Evolutionary conservation across 2,797 vertebrate genomes (phyloP).

Genomic region (Clamator glandarius): DNA sequence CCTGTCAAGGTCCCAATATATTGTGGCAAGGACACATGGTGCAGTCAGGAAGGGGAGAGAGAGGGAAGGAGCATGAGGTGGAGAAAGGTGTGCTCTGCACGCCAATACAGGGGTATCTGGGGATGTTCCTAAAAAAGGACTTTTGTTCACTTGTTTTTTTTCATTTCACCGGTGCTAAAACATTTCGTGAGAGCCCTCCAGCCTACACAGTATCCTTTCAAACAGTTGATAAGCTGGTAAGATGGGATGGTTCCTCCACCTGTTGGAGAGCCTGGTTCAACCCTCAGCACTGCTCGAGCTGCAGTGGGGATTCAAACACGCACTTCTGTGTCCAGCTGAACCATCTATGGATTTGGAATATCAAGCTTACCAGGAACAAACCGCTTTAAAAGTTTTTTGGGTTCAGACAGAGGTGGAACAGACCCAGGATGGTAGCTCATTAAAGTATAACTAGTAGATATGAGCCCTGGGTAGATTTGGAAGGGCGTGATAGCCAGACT

Average conservation of each 20-base stretch:
- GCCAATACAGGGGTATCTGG: accelerated
- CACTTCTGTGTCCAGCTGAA: background rate
- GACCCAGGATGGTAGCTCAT: background rate
- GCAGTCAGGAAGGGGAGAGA: background rate
- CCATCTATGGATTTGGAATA: background rate
- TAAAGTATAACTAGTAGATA: background rate
- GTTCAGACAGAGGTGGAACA: background rate
- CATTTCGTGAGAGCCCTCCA: background rate
- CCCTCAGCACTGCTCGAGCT: accelerated
- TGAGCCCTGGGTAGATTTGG: background rate
- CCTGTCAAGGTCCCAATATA: too few relatives aligned
- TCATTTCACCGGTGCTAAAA: background rate
- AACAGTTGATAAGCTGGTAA: background rate
- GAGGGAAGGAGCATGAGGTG: background rate
- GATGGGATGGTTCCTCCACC: background rate
- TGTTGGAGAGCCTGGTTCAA: background rate
- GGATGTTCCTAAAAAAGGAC: background rate
- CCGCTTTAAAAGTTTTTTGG: background rate
- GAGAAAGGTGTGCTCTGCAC: background rate
- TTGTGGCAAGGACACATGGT: background rate
- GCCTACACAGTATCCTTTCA: background rate
- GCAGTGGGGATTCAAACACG: accelerated
- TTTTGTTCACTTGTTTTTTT: background rate
- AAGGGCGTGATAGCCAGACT: background rate
- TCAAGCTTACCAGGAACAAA: background rate